Percentiles rank a stretch among this genome's conserved stretches.
Conservation (phyloP, 2,113 vertebrate genomes). For the Centropus unirufus region DNA sequence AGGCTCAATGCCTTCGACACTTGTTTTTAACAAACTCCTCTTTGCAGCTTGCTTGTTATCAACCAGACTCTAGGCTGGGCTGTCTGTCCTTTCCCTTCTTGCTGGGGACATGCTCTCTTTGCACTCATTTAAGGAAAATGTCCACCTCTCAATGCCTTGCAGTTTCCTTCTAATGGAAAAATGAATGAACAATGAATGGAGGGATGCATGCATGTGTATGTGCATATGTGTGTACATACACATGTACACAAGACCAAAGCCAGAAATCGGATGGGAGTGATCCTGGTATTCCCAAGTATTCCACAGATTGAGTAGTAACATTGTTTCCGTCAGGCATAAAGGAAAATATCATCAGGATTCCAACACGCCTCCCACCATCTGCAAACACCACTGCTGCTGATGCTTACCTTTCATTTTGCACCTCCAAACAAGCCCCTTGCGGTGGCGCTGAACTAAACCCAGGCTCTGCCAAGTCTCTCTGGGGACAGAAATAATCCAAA, state of each 20-base stretch:
- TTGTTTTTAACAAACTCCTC: neutral
- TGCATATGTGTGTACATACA: rapidly evolving
- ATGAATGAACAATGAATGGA: neutral
- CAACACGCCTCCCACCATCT: neutral
- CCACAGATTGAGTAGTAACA: neutral
- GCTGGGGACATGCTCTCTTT: neutral
- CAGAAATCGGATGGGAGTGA: neutral
- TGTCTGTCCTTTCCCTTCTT: neutral
- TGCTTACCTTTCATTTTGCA: neutral
- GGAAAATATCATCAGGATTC: neutral
- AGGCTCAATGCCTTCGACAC: neutral
- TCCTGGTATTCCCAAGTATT: neutral
- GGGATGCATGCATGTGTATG: too few relatives aligned
- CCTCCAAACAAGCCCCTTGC: neutral
- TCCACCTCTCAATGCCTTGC: neutral
- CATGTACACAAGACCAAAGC: neutral
- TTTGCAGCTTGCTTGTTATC: neutral
- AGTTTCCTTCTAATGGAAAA: neutral
- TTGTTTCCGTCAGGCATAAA: neutral
- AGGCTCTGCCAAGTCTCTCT: neutral
- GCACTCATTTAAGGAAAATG: neutral
- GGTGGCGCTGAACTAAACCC: neutral
- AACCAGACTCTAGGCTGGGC: neutral
- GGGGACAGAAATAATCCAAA: neutral
- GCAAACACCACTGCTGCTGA: neutral